These are phyloP conservation scores for crab-eating macaque (Macaca fascicularis) DNA, from an alignment of 2,113 vertebrate genomes.

Conservation along the genomic window T2T-MFA8v1.1 NC_088384.1:111776501-111777000, in stretches of 20 bases:
- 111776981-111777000: no score
- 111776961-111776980: accelerated
- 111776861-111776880: background rate
- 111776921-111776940: accelerated
- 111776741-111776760: background rate
- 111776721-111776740: background rate
- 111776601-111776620: background rate
- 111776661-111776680: background rate
- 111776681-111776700: background rate
- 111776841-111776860: accelerated
- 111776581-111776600: background rate
- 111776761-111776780: background rate
- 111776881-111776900: background rate
- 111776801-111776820: background rate
- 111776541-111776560: background rate
- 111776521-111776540: accelerated
- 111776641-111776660: background rate
- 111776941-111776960: accelerated
- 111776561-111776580: background rate
- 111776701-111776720: background rate
- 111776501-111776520: accelerated
- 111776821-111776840: background rate
- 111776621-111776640: background rate
- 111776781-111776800: background rate
- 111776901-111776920: background rate